Evolutionary conservation across 1,140 invertebrate genomes (phyloP), one percentile per base, ranked within the genome.

Genomic region (Penaeus japonicus): DNA sequence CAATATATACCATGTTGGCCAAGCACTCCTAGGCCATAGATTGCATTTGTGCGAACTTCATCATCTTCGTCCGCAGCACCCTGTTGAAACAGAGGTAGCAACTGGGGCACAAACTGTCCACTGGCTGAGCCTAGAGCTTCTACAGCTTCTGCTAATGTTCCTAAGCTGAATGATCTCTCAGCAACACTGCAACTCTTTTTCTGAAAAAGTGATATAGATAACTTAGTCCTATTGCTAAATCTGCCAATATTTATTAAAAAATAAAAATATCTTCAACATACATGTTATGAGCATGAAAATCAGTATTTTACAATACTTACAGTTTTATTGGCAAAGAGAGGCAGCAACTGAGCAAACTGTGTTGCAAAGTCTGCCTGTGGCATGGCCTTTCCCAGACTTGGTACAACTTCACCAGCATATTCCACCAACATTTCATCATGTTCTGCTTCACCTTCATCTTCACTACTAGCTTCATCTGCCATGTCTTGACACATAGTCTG

Each of bases 11-110:
- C 90, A 85, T 90, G 88, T 30, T 89, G 82, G 27, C 90, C 94
- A 70, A 97, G 93, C 91, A 97, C 96, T 18, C 96, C 96, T 35
- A 97, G 92, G 35, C 95, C 96, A 93, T 94, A 97, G 59, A 96
- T 95, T 0, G 95, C 94, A 92, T 97, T 97, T 91, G 96, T 96
- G 32, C 96, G 93, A 2, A 96, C 95, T 92, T 96, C 95, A 39
- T 94, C 94, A 90, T 95, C 94, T 4, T 93, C 87, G 92, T 97
- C 96, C 79, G 92, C 93, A 0, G 94, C 93, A 24, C 94, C 93
- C 84, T 92, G 93, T 22, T 96, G 92, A 89, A 96, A 94, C 30
- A 95, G 90, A 18, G 95, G 94, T 70, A 96, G 93, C 59, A 97
- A 91, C 65, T 94, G 92, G 30, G 93, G 92, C 20, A 95, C 93